A percentile compares a stretch with the other conserved stretches of the same genome.
These are phyloP conservation scores for Acipenser transmontanus DNA, from an alignment of 2,797 vertebrate genomes.

Conservation along the genomic window DNA sequence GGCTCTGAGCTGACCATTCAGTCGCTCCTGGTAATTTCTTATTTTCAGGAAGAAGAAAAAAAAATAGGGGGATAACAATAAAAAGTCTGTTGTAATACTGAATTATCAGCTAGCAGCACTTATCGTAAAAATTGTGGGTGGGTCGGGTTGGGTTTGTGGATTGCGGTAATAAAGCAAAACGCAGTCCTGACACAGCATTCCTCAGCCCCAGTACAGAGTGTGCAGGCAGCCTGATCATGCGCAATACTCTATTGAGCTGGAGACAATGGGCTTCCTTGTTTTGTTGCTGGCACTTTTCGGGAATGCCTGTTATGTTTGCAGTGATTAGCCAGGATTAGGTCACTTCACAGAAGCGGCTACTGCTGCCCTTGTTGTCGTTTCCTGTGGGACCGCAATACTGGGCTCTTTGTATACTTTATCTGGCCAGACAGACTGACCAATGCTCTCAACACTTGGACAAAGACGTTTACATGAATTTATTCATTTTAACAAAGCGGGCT, in stretches of 20 bases:
- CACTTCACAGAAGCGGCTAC: constrained; percentile 47
- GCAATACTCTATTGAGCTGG: constrained; percentile 19
- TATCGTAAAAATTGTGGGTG: too few relatives aligned
- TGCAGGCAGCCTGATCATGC: constrained; percentile 34
- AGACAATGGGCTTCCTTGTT: constrained; percentile 65
- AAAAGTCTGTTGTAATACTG: too few relatives aligned
- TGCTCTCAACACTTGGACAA: too few relatives aligned
- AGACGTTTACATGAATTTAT: too few relatives aligned
- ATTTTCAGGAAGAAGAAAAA: too few relatives aligned
- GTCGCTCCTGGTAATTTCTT: too few relatives aligned
- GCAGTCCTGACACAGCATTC: constrained; percentile 56
- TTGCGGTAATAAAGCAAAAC: constrained; percentile 26
- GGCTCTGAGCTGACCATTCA: too few relatives aligned
- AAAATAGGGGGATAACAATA: too few relatives aligned
- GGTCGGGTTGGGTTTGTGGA: too few relatives aligned
- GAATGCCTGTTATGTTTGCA: constrained; percentile 63
- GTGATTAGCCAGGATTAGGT: constrained; percentile 57
- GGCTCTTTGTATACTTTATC: constrained; percentile 18
- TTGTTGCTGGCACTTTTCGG: constrained; percentile 48
- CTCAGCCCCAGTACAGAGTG: background rate
- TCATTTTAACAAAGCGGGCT: too few relatives aligned
- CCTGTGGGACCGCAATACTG: constrained; percentile 5
- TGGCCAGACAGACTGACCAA: constrained; percentile 19
- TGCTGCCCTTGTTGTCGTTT: constrained; percentile 28
- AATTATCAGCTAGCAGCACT: too few relatives aligned